Evolutionary conservation across 2,113 vertebrate genomes (phyloP).

Genomic region (Grammomys surdaster): DNA sequence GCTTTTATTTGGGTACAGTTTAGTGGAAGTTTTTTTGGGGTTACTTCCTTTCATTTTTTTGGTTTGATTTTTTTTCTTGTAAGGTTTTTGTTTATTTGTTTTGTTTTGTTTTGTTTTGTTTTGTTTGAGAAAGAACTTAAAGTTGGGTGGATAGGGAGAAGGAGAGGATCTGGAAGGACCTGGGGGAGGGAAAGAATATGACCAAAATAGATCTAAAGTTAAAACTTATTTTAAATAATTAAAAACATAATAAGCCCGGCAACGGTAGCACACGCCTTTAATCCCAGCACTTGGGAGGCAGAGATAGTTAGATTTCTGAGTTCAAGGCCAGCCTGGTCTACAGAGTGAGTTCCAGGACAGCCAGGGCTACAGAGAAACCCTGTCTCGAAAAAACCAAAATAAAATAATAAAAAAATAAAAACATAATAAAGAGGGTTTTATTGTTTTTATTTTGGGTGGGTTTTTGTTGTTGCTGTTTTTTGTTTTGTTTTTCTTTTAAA

Average conservation of each 20-base stretch:
- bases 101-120: not conserved
- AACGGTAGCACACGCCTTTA: too few relatives aligned
- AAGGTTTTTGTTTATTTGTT: too few relatives aligned
- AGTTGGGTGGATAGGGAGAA: not conserved
- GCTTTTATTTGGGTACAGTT: not conserved
- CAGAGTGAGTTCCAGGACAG: too few relatives aligned
- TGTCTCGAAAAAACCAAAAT: too few relatives aligned
- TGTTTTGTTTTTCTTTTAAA: too few relatives aligned
- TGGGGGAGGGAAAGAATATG: not conserved
- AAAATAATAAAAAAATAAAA: not conserved
- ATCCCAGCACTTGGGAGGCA: too few relatives aligned
- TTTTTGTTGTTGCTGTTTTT: too few relatives aligned
- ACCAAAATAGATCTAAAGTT: not conserved
- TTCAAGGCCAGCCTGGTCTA: too few relatives aligned
- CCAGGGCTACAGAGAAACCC: too few relatives aligned
- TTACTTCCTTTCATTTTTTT: too few relatives aligned
- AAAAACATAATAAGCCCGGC: not conserved
- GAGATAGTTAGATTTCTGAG: too few relatives aligned
- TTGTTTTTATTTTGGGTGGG: too few relatives aligned
- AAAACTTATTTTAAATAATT: not conserved
- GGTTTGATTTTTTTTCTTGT: not conserved
- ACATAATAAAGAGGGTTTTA: not conserved
- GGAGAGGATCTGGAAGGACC: not conserved
- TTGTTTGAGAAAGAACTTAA: not conserved
- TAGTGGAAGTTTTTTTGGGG: not conserved